Conservation (phyloP, 2,797 vertebrate species). For the Poliocrania exsul region DNA sequence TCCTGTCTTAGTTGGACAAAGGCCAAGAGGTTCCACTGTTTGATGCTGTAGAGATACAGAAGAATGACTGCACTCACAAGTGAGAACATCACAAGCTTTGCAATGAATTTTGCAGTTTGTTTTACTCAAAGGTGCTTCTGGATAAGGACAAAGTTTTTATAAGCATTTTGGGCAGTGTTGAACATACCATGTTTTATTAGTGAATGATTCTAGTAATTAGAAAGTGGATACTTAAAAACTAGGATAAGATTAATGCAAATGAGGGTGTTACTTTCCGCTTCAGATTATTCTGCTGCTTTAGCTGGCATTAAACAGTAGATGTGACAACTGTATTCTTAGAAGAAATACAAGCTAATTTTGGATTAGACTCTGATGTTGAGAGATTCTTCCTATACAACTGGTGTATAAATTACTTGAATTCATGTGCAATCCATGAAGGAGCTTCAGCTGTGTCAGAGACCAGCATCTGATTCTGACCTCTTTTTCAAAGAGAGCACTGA, state of each 20-base stretch:
- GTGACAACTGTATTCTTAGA: background rate
- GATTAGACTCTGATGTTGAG: background rate
- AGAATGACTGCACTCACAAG: background rate
- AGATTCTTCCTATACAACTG: background rate
- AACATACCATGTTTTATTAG: background rate
- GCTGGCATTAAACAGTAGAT: background rate
- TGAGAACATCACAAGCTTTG: background rate
- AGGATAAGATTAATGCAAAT: background rate
- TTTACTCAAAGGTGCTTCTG: background rate
- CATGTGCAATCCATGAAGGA: background rate
- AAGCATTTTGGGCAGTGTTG: background rate
- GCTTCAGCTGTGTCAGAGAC: background rate
- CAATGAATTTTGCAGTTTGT: background rate
- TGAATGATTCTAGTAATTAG: background rate
- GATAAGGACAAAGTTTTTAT: background rate
- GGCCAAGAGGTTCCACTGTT: background rate
- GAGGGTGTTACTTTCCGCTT: background rate
- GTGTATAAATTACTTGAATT: background rate
- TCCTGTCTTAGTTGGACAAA: background rate
- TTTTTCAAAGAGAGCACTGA: background rate
- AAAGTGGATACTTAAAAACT: background rate
- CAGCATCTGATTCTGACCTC: background rate
- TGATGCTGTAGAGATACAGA: background rate
- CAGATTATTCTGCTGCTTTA: background rate
- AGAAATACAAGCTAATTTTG: background rate